Evolutionary conservation across 30 jellyfish, hydroid and myxozoan species (phyloP).

Genomic region (Sanderia malayensis): DNA sequence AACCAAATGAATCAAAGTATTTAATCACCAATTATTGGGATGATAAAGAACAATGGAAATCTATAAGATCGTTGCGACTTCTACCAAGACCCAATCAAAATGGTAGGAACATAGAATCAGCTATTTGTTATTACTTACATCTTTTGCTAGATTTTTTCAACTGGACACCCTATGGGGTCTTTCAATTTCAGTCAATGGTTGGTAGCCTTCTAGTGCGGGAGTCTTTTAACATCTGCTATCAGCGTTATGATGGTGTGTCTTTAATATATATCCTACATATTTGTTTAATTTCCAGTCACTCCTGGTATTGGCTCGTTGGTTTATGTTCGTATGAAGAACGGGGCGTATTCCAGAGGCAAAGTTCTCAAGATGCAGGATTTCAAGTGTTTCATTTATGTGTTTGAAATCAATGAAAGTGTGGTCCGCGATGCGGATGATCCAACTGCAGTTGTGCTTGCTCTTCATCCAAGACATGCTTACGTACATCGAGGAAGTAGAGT

Average conservation of each 20-base stretch:
- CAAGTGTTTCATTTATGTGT: constrained; percentile 61
- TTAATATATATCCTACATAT: no score
- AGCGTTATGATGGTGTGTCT: no score
- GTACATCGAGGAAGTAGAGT: constrained; percentile 59
- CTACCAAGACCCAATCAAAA: constrained; percentile 49
- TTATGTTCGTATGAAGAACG: constrained; percentile 82
- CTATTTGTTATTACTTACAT: no score
- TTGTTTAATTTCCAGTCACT: constrained; percentile 35
- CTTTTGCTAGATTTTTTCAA: no score
- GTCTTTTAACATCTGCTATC: no score
- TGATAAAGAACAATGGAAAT: constrained; percentile 65
- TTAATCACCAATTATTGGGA: constrained; percentile 26
- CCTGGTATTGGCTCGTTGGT: constrained; percentile 96
- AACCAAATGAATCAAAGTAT: constrained; percentile 28
- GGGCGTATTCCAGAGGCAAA: constrained; percentile 78
- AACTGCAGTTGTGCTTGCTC: constrained; percentile 78
- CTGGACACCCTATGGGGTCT: no score
- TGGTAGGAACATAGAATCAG: constrained; percentile 46
- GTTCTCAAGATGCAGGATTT: constrained; percentile 64
- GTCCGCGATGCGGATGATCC: constrained; percentile 83
- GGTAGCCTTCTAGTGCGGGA: no score
- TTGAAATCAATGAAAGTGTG: constrained; percentile 66
- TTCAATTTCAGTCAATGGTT: no score
- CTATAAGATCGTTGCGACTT: constrained; percentile 28
- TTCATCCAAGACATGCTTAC: constrained; percentile 72